Evolutionary conservation across 2,888 invertebrate genomes (phyloP).

Genomic region (Tetragonisca angustula): DNA sequence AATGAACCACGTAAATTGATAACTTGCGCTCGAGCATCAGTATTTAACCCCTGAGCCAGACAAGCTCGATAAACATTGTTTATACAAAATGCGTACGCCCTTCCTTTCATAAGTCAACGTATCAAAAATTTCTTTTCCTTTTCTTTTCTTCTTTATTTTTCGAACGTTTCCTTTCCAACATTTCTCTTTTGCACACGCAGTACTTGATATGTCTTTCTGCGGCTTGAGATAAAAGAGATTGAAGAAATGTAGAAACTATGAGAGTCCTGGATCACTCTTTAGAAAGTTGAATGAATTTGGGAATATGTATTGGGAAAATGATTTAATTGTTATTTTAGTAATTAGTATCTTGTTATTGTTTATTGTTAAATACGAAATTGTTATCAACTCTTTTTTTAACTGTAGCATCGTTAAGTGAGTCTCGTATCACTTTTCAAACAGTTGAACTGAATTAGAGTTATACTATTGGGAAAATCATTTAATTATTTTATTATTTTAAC

Average conservation of each 20-base stretch:
- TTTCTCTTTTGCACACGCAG: too few species aligned
- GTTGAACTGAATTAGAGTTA: too few species aligned
- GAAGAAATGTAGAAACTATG: not conserved
- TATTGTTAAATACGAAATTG: too few species aligned
- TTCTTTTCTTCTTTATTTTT: not conserved
- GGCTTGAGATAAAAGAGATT: not conserved
- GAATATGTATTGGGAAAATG: too few species aligned
- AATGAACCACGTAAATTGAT: constrained; percentile 43
- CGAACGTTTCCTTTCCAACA: not conserved
- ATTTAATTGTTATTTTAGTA: too few species aligned
- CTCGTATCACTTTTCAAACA: too few species aligned
- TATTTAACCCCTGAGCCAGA: constrained; percentile 18
- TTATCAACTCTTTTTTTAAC: too few species aligned
- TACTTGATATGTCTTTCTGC: not conserved
- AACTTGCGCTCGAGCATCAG: constrained; percentile 22
- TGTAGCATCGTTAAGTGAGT: too few species aligned
- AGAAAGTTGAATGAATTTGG: not conserved
- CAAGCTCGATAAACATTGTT: constrained; percentile 33
- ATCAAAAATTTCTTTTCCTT: not conserved
- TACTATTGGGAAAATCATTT: too few species aligned
- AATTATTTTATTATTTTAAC: too few species aligned
- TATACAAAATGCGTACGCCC: not conserved
- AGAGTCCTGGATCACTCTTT: not conserved
- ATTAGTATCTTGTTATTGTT: too few species aligned
- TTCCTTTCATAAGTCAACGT: not conserved